Percentiles rank a stretch among this genome's conserved stretches.
Evolutionary conservation across 2,797 vertebrate genomes (phyloP).

Genomic region (Phrynocephalus vlangalii): DNA sequence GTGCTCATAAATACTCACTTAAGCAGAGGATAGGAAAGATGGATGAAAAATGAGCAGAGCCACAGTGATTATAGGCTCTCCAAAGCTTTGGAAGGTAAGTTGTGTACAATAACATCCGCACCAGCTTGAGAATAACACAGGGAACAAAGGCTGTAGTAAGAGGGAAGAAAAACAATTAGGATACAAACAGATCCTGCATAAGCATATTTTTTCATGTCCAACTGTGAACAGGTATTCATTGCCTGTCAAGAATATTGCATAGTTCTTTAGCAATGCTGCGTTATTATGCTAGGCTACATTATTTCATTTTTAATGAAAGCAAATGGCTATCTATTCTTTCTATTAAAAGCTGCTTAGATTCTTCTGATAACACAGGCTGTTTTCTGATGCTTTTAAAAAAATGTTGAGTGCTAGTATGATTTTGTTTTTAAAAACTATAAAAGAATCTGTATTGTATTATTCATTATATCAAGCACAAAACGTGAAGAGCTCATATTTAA

Average conservation of each 20-base stretch:
- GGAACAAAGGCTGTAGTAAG: constrained; percentile 6
- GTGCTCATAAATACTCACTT: neutral
- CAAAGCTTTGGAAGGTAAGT: neutral
- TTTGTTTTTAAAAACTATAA: constrained; percentile 47
- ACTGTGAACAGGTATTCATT: constrained; percentile 35
- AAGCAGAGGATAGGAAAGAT: constrained; percentile 1
- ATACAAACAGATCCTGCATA: neutral
- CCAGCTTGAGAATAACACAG: neutral
- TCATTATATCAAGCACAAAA: constrained; percentile 50
- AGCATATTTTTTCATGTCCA: constrained; percentile 12
- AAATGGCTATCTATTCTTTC: constrained; percentile 12
- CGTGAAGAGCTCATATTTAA: constrained; percentile 47
- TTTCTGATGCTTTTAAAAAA: constrained; percentile 29
- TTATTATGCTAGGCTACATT: constrained; percentile 5
- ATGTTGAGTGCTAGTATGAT: constrained; percentile 46
- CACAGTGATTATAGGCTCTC: neutral
- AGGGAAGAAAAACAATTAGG: neutral
- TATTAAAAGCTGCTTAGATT: constrained; percentile 47
- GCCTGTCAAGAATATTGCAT: constrained; percentile 61
- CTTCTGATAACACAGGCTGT: constrained; percentile 32
- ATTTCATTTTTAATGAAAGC: constrained; percentile 32
- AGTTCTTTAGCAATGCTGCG: constrained; percentile 23
- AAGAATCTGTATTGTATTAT: constrained; percentile 56
- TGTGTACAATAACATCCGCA: accelerated
- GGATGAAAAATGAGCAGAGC: neutral